Evolutionary conservation across 2,113 vertebrate species (phyloP).

Genomic region (pig (Sus scrofa)): T2T-Sscrofa CM000830.6:90349001-90349500

Average conservation of each 20-base stretch:
- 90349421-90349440: not conserved
- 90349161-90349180: not conserved
- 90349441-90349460: not conserved
- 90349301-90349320: not conserved
- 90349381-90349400: too few relatives aligned
- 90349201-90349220: not conserved
- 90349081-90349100: not conserved
- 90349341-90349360: conserved; percentile 25
- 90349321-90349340: conserved; percentile 4
- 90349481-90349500: not conserved
- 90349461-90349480: too few relatives aligned
- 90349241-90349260: not conserved
- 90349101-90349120: not conserved
- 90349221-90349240: not conserved
- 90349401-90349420: not conserved
- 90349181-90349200: conserved; percentile 4
- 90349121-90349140: not conserved
- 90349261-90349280: not conserved
- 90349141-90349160: not conserved
- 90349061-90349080: not conserved
- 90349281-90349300: not conserved
- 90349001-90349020: conserved; percentile 37
- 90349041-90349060: not conserved
- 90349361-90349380: not conserved
- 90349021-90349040: not conserved